Base-by-base conservation (phyloP, 2,888 invertebrate species). In the Meiosimyza decipiens region DNA sequence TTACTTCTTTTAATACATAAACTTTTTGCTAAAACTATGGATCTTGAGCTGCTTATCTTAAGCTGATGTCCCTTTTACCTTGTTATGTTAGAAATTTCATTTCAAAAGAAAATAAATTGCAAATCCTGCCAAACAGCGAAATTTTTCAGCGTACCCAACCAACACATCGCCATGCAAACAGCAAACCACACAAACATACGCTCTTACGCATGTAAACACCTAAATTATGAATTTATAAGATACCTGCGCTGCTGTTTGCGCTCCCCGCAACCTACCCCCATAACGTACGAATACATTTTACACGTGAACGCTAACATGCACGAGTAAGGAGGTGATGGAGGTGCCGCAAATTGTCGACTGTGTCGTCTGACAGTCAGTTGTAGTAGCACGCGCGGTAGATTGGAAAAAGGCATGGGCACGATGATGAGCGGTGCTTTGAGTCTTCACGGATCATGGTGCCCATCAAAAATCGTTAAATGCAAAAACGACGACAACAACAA, bases 181-280 rank as follows among this genome's bases (percentile, higher is more conserved):
- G 66, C 22, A 65, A 33, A 64, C 40, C 51, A 64, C 62, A 69
- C 54, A 59, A 18, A 72, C 16, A 52, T 59, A 51, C 2, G 51
- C 47, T 28, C 66, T 16, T 55, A 71, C 33, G 73, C 77, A 76
- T 77, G 78, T 78, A 81, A 80, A 81, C 82, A 80, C 76, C 72
- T 75, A 72, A 81, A 81, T 82, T 82, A 82, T 82, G 80, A 82
- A 82, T 82, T 81, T 79, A 80, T 80, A 80, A 80, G 79, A 81
- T 79, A 79, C 79, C 80, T 79, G 76, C 74, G 54, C 77, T 64
- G 63, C 54, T 47, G 28, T 60, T 18, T 54, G 11, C 51, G 40
- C 16, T 11, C 33, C 13, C 54, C 60, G 15, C 5, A 6, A 9
- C 40, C 0, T 5, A 40, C 6, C 40, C 1, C 40, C 40, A 9